Percentiles rank a stretch among this genome's conserved stretches.
phyloP scores from a whole-genome alignment of 2,797 vertebrate genomes.

The Choloepus didactylus region DNA sequence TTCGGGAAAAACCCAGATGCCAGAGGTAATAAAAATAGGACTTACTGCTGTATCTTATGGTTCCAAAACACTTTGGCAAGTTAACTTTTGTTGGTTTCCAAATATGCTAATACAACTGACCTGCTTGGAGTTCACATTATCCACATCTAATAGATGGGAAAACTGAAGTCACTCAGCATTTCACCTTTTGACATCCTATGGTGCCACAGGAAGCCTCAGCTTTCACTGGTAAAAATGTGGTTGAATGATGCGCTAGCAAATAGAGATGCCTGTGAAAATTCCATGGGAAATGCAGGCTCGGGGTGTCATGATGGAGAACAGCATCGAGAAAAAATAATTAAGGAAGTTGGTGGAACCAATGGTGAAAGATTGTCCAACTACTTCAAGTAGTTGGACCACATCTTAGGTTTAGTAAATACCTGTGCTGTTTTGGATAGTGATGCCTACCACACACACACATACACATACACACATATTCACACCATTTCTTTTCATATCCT shows the following conservation, averaged over 20 bases:
- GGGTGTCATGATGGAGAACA: not conserved
- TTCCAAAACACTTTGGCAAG: conserved; percentile 36
- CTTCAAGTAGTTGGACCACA: not conserved
- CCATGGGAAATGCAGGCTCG: not conserved
- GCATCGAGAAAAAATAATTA: not conserved
- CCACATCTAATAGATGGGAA: not conserved
- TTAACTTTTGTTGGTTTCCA: conserved; percentile 45
- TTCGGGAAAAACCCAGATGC: conserved; percentile 35
- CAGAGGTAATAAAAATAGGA: not conserved
- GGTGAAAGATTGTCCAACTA: not conserved
- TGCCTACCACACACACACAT: not conserved
- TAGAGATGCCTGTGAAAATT: not conserved
- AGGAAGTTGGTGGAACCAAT: conserved; percentile 8
- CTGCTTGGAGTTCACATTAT: not conserved
- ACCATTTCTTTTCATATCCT: not conserved
- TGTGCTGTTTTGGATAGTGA: not conserved
- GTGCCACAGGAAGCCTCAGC: not conserved
- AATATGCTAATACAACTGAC: not conserved
- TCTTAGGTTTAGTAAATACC: conserved; percentile 26
- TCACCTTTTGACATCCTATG: not conserved
- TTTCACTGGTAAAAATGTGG: not conserved
- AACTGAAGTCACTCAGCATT: not conserved
- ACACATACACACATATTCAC: not conserved
- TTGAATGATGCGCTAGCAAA: not conserved
- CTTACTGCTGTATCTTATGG: not conserved